These are phyloP conservation scores for Pyxicephalus adspersus DNA, from an alignment of 2,113 vertebrate genomes.

Conservation along the genomic window DNA sequence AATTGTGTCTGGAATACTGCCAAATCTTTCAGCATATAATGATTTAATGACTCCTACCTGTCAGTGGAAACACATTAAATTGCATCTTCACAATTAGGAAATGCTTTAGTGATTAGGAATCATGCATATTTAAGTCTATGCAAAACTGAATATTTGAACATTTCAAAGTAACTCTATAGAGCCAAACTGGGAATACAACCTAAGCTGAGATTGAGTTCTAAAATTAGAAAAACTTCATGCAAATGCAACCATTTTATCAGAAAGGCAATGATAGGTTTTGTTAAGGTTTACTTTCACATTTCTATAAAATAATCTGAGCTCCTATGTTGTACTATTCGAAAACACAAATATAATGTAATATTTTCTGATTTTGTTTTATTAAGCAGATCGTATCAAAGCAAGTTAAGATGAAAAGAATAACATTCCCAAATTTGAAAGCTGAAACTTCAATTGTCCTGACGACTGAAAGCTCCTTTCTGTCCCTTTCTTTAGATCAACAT, in stretches of 20 bases:
- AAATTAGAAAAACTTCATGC: slow-evolving; percentile 2
- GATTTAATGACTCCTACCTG: slow-evolving; percentile 68
- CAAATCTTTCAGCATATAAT: slow-evolving; percentile 64
- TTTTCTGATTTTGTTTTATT: neutral
- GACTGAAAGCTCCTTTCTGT: neutral
- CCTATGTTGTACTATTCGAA: neutral
- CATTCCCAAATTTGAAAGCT: neutral
- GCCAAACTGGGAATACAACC: slow-evolving; percentile 5
- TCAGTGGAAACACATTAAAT: slow-evolving; percentile 61
- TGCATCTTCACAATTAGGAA: slow-evolving; percentile 71
- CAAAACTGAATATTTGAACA: slow-evolving; percentile 66
- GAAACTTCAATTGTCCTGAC: neutral
- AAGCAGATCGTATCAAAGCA: neutral
- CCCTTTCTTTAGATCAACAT: neutral
- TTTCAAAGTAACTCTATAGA: slow-evolving; percentile 28
- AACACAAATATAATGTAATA: neutral
- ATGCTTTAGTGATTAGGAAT: slow-evolving; percentile 68
- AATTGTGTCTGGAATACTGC: slow-evolving; percentile 62
- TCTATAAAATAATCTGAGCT: neutral
- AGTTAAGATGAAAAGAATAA: neutral
- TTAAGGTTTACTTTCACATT: neutral
- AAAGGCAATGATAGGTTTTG: neutral
- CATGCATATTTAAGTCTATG: slow-evolving; percentile 70
- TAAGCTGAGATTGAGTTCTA: neutral
- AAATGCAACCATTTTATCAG: neutral